Conservation (phyloP, 2,888 invertebrate genomes). For the Bugulina stolonifera region DNA sequence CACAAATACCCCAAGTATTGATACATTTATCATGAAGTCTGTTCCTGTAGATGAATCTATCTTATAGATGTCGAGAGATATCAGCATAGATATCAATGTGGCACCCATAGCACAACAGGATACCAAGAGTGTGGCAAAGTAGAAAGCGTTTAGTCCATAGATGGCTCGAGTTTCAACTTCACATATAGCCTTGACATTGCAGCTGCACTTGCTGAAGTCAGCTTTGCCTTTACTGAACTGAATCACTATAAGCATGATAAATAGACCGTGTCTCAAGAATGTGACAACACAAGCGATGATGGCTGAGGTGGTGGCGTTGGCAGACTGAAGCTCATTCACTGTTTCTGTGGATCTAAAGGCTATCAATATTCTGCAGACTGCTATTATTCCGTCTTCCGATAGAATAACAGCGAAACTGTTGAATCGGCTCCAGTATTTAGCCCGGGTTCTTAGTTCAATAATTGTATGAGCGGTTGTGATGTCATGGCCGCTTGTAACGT, state of each 20-base stretch:
- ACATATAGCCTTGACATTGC: background rate
- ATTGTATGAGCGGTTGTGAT: background rate
- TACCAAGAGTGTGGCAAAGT: background rate
- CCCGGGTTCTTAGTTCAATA: background rate
- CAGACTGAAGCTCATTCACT: background rate
- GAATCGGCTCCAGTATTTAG: slow-evolving; percentile 9
- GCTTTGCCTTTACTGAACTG: background rate
- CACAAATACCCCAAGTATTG: background rate
- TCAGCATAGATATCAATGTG: slow-evolving; percentile 4
- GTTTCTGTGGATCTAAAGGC: background rate
- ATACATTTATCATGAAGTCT: slow-evolving; percentile 10
- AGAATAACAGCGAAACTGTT: slow-evolving; percentile 1
- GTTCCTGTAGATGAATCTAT: background rate
- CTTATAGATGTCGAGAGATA: background rate
- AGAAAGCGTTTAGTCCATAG: background rate
- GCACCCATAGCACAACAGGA: slow-evolving; percentile 2
- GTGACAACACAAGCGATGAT: background rate
- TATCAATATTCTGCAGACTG: background rate
- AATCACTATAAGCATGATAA: background rate
- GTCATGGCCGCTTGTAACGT: too few relatives aligned
- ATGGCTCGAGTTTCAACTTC: background rate
- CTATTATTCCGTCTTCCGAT: slow-evolving; percentile 4
- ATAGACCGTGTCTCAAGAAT: background rate
- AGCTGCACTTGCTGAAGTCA: background rate
- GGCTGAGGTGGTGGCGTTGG: background rate